A percentile compares a stretch with the other conserved stretches of the same genome.
Evolutionary conservation across 1,140 invertebrate genomes (phyloP).

Genomic region (Contarinia nasturtii): DNA sequence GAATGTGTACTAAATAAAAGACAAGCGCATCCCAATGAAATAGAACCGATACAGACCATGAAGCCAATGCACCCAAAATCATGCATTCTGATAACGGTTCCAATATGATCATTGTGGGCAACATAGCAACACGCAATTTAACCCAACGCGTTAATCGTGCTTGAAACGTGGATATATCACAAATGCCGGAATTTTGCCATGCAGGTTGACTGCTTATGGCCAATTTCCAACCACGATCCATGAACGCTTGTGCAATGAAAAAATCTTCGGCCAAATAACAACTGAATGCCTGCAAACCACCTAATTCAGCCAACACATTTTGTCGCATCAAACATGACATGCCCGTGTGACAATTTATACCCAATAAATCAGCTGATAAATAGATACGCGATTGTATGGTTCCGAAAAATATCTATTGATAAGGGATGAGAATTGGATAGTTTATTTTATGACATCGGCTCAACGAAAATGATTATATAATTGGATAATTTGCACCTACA

Average conservation of each 20-base stretch:
- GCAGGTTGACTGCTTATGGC: slow-evolving; percentile 74
- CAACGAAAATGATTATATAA: too few relatives aligned
- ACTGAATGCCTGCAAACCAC: slow-evolving; percentile 79
- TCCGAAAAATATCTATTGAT: slow-evolving; percentile 73
- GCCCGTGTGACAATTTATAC: slow-evolving; percentile 94
- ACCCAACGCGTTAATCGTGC: slow-evolving; percentile 81
- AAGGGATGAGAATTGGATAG: neutral
- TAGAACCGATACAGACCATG: slow-evolving; percentile 64
- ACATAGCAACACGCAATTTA: slow-evolving; percentile 85
- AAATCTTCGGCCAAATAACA: slow-evolving; percentile 96
- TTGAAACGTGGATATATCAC: slow-evolving; percentile 70
- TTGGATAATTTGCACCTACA: too few relatives aligned
- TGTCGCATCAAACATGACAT: slow-evolving; percentile 95
- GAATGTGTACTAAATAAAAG: slow-evolving; percentile 82
- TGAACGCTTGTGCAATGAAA: slow-evolving; percentile 87
- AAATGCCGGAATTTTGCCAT: slow-evolving; percentile 77
- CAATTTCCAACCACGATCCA: slow-evolving; percentile 63
- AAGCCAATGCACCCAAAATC: slow-evolving; percentile 67
- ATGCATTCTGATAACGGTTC: slow-evolving; percentile 94
- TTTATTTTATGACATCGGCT: too few relatives aligned
- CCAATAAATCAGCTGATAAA: slow-evolving; percentile 72
- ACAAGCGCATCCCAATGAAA: slow-evolving; percentile 75
- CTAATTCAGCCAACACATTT: slow-evolving; percentile 73
- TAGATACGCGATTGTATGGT: slow-evolving; percentile 94
- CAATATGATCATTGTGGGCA: slow-evolving; percentile 76